phyloP scores from a whole-genome alignment of 30 jellyfish, hydroid and myxozoan genomes.

The Chrysaora quinquecirrha region DNA sequence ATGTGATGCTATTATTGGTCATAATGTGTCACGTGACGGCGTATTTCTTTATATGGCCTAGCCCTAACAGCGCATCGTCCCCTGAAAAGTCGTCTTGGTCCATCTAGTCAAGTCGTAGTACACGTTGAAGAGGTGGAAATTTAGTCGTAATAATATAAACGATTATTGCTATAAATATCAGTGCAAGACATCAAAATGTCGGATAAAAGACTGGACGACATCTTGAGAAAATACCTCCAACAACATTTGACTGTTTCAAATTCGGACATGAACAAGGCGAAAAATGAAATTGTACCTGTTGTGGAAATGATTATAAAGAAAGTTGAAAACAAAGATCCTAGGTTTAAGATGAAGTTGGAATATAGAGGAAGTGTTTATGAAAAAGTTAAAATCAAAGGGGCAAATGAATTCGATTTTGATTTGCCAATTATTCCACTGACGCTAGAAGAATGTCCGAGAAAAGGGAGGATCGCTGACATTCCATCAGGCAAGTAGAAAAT shows the following conservation, averaged over 20 bases:
- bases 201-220: neutral
- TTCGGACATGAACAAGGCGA: slow-evolving; percentile 9
- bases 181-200: neutral
- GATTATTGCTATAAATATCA: too few species aligned
- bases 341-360: slow-evolving; percentile 59
- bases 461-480: slow-evolving; percentile 21
- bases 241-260: neutral
- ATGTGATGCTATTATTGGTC: neutral
- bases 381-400: slow-evolving; percentile 53
- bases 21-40: neutral
- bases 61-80: too few species aligned
- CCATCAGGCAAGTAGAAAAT: slow-evolving; percentile 25
- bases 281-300: slow-evolving; percentile 16
- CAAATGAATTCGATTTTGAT: slow-evolving; percentile 68
- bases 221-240: slow-evolving; percentile 12
- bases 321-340: slow-evolving; percentile 16
- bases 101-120: too few species aligned
- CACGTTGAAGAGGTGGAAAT: too few species aligned
- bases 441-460: slow-evolving; percentile 6
- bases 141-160: too few species aligned
- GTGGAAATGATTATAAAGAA: slow-evolving; percentile 10
- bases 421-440: slow-evolving; percentile 41
- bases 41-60: too few species aligned
- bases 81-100: too few species aligned
- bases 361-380: slow-evolving; percentile 68